Base-by-base conservation (phyloP, 2,888 invertebrate genomes). In the Epistrophe eligans region DNA sequence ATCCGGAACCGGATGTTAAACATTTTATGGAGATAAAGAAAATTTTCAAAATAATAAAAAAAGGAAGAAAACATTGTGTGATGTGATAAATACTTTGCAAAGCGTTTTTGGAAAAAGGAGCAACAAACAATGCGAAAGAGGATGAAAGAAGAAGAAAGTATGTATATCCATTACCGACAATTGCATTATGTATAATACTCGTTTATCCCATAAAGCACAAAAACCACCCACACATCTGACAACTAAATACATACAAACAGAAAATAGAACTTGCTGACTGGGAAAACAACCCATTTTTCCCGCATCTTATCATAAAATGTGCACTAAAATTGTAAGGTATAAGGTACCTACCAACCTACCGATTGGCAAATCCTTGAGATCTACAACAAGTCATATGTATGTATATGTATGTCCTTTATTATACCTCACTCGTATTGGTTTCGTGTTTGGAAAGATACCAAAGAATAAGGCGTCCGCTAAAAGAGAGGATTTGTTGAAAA, bases 1-100 rank as follows among this genome's bases (percentile, higher is more conserved):
- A 85, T 77, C 84, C 84, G 77, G 85, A 85, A 81, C 67, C 85
- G 85, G 85, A 85, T 85, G 85, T 81, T 77, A 48, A 85, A 64
- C 85, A 81, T 81, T 79, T 74, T 73, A 85, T 74, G 38, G 38
- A 85, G 85, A 85, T 82, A 85, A 81, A 73, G 70, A 62, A 73
- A 77, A 73, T 64, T 57, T 70, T 52, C 71, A 32, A 72, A 74
- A 64, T 13, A 24, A 17, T 24, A 52, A 52, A 52, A 52, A 11
- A 52, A 19, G 4, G 15, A 55, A 55, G 55, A 60, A 52, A 62
- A 76, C 11, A 35, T 50, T 71, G 15, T 71, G 48, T 74, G 66
- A 81, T 81, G 73, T 64, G 81, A 85, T 85, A 81, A 85, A 77
- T 70, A 77, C 70, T 77, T 66, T 57, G 70, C 13, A 71, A 66